phyloP scores from a whole-genome alignment of 2,797 vertebrate genomes.

The Eurystomus glaucurus region DNA sequence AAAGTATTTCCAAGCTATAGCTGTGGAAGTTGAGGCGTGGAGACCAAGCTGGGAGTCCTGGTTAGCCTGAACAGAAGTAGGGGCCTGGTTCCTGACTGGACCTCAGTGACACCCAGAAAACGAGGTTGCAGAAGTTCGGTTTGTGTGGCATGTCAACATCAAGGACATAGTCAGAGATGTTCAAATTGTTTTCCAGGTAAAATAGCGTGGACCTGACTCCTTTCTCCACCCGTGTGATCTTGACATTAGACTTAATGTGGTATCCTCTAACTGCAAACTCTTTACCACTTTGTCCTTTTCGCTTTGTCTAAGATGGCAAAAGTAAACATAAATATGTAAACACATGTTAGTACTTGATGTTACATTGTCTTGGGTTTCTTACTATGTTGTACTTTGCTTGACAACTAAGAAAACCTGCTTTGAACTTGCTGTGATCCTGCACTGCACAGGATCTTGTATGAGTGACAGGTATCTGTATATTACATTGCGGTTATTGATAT shows the following conservation, averaged over 20 bases:
- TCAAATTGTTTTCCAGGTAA: neutral
- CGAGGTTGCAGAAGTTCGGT: neutral
- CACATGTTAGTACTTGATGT: neutral
- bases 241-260: neutral
- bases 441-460: neutral
- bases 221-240: fast-evolving
- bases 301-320: neutral
- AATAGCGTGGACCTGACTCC: neutral
- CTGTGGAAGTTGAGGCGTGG: neutral
- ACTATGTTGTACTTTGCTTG: neutral
- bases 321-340: neutral
- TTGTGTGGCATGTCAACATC: neutral
- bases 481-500: neutral
- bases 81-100: fast-evolving
- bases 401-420: neutral
- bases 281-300: neutral
- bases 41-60: neutral
- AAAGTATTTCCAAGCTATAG: neutral
- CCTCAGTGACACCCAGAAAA: neutral
- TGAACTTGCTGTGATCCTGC: neutral
- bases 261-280: neutral
- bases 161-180: neutral
- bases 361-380: neutral
- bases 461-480: fast-evolving
- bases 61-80: neutral